Percentiles rank a stretch among this genome's conserved stretches.
These are phyloP conservation scores for human (Homo sapiens) DNA, from an alignment of 2,113 vertebrate genomes.

Conservation along the genomic window DNA sequence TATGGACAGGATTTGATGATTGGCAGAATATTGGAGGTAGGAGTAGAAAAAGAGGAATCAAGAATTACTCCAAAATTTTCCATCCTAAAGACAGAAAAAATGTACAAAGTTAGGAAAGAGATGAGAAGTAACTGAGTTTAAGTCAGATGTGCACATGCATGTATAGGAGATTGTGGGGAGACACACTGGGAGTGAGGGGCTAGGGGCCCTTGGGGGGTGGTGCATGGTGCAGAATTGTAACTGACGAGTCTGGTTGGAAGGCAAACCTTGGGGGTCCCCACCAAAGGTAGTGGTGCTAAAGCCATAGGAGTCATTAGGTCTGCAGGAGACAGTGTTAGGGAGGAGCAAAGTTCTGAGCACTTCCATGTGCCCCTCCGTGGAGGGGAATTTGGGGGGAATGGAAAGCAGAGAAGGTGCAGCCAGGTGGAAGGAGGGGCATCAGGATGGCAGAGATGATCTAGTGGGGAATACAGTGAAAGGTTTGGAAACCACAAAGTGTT, in stretches of 20 bases:
- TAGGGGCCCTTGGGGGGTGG: background rate
- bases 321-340: background rate
- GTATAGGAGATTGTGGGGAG: background rate
- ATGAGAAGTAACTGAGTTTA: background rate
- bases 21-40: background rate
- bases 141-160: background rate
- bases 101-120: background rate
- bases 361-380: background rate
- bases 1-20: background rate
- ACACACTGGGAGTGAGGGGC: background rate
- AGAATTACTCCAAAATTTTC: background rate
- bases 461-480: too few species aligned
- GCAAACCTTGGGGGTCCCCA: background rate
- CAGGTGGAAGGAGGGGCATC: background rate
- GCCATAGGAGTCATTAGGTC: too few species aligned
- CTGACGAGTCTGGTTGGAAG: background rate
- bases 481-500: background rate
- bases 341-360: background rate
- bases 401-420: too few species aligned
- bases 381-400: too few species aligned
- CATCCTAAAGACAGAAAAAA: background rate
- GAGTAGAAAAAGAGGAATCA: background rate
- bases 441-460: background rate
- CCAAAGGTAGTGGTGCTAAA: accelerated
- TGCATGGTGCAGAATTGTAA: background rate